Evolutionary conservation across 2,113 vertebrate species (phyloP).

Genomic region (Naja naja): DNA sequence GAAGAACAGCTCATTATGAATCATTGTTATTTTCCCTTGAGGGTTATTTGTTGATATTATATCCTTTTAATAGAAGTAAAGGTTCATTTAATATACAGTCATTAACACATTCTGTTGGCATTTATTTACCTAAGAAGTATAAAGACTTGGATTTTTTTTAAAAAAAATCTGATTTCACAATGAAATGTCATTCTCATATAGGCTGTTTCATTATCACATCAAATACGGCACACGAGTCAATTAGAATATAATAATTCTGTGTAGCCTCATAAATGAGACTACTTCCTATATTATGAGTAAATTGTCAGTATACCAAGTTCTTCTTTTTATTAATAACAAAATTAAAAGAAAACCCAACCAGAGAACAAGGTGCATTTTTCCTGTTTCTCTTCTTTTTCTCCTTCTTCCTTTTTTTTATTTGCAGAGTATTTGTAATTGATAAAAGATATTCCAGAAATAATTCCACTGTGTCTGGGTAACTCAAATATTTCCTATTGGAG

Average conservation of each 20-base stretch:
- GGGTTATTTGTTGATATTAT: neutral
- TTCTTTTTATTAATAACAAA: slow-evolving; percentile 12
- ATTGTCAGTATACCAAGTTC: slow-evolving; percentile 25
- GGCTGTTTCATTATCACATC: slow-evolving; percentile 58
- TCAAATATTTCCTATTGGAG: slow-evolving; percentile 66
- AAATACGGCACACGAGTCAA: slow-evolving; percentile 46
- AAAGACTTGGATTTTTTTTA: neutral
- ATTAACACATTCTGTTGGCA: neutral
- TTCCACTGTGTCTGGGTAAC: slow-evolving; percentile 55
- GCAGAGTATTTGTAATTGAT: slow-evolving; percentile 1
- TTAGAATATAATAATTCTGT: slow-evolving; percentile 59
- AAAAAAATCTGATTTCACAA: neutral
- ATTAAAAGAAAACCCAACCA: slow-evolving; percentile 25
- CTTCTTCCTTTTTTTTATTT: neutral
- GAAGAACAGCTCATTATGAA: neutral
- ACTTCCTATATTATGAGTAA: slow-evolving; percentile 36
- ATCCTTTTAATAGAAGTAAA: neutral
- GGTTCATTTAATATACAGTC: neutral
- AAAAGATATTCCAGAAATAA: slow-evolving; percentile 54
- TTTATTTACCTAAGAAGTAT: neutral
- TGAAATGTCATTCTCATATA: slow-evolving; percentile 28
- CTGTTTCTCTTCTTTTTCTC: neutral
- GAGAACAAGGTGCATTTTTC: neutral
- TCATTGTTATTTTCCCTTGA: neutral
- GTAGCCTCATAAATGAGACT: slow-evolving; percentile 46